Conservation (phyloP, 2,797 vertebrate species). For the Pseudochirops cupreus region DNA sequence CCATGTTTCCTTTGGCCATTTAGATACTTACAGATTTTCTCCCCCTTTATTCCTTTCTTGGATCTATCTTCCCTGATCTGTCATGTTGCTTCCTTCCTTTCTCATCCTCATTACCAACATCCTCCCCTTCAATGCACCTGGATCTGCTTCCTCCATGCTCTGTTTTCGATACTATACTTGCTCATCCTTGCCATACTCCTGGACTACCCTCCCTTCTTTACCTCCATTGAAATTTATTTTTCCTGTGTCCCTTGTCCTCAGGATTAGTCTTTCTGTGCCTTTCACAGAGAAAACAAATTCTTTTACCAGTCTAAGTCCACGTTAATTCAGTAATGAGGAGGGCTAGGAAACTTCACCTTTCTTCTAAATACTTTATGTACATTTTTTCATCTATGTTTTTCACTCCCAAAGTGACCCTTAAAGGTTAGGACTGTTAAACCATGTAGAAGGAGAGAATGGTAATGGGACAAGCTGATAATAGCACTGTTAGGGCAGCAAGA, state of each 20-base stretch:
- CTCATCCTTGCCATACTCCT: accelerated
- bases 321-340: accelerated
- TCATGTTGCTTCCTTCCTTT: neutral
- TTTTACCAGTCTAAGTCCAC: neutral
- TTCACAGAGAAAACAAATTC: accelerated
- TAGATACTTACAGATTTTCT: neutral
- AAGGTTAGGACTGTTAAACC: neutral
- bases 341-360: accelerated
- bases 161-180: neutral
- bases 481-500: neutral
- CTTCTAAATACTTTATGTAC: neutral
- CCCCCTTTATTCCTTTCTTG: too few species aligned
- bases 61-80: accelerated
- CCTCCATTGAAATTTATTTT: neutral
- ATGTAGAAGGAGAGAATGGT: neutral
- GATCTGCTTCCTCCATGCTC: neutral
- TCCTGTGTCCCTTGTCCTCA: neutral
- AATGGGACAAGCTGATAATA: neutral
- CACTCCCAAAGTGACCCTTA: neutral
- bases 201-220: too few species aligned
- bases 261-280: neutral
- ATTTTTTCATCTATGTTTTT: neutral
- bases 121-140: neutral
- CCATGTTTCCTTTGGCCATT: accelerated
- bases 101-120: neutral